These are phyloP conservation scores for Cephus pulcher DNA, from an alignment of 2,888 invertebrate genomes.

Conservation along the genomic window DNA sequence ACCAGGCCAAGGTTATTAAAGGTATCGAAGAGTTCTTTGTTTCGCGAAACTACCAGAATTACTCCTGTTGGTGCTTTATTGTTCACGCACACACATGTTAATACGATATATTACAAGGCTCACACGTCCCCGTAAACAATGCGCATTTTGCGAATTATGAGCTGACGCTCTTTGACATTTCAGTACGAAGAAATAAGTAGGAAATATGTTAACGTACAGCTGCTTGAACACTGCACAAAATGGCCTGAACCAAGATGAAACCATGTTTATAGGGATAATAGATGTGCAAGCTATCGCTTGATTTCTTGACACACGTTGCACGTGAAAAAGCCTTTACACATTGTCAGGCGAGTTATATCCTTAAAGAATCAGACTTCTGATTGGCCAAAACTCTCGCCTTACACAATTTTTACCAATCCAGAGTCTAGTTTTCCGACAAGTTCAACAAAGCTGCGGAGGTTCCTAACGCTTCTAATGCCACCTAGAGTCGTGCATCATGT, in stretches of 20 bases:
- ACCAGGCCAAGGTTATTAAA: constrained; percentile 62
- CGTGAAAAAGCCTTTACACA: background rate
- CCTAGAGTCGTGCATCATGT: background rate
- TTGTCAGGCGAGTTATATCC: background rate
- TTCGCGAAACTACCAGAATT: constrained; percentile 38
- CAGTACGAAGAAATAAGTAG: constrained; percentile 42
- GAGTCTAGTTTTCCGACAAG: background rate
- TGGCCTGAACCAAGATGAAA: constrained; percentile 49
- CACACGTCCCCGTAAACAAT: background rate
- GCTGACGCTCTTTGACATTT: constrained; percentile 54
- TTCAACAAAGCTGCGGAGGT: background rate
- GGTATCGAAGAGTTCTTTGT: constrained; percentile 58
- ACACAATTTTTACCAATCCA: background rate
- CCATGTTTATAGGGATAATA: constrained; percentile 18
- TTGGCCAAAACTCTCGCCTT: background rate
- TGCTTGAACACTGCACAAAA: constrained; percentile 64
- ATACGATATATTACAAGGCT: constrained; percentile 15
- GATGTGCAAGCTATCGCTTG: background rate
- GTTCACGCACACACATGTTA: background rate
- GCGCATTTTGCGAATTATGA: constrained; percentile 24
- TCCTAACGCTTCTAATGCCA: background rate
- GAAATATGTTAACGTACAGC: constrained; percentile 57
- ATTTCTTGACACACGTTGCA: background rate
- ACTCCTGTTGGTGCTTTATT: background rate
- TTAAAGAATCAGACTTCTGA: background rate